Base-by-base conservation (phyloP, 2,797 vertebrate genomes). In the Sciurus vulgaris region DNA sequence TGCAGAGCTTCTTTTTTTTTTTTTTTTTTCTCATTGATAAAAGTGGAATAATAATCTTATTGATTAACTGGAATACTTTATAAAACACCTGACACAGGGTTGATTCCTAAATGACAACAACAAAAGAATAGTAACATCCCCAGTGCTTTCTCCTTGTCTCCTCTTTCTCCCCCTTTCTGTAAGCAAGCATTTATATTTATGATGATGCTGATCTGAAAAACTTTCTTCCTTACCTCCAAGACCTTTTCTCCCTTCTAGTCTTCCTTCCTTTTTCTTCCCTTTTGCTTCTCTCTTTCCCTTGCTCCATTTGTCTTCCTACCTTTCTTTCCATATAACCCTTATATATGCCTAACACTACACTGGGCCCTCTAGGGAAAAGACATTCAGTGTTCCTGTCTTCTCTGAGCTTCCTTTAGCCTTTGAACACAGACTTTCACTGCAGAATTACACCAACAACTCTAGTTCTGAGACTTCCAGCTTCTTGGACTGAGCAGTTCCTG, bases 61-160 rank as follows among this genome's bases (percentile, higher is more conserved):
- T 22, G 30, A 85, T 14, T 28, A 76, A n/a, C 38, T 81, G 30
- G 77, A 74, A 78, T 95, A 56, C 79, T 67, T 86, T 78, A 38
- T n/a, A 30, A 74, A 93, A 54, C n/a, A 35, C n/a, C 20, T 70
- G 24, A 13, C 20, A n/a, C 7, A 49, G 2, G 28, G 10, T n/a
- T 30, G 33, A 22, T 59, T 3, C 49, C 85, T 94, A 77, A 78
- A 59, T 3, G 38, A 26, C 24, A 65, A 10, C 22, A 11, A 47
- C 44, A 51, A 26, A 78, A n/a, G 22, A 20, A 51, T 11, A n/a
- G 9, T 12, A 28, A 22, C 56, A 35, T 30, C 14, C 54, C 41
- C 4, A 3, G 33, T 18, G 38, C 12, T 47, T 51, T 61, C 61
- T 65, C 13, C 28, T 78, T 22, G 20, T 35, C 35, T 79, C 18